Evolutionary conservation across 2,888 invertebrate genomes (phyloP), one percentile per base, ranked within the genome.

Genomic region (Plutella xylostella): DNA sequence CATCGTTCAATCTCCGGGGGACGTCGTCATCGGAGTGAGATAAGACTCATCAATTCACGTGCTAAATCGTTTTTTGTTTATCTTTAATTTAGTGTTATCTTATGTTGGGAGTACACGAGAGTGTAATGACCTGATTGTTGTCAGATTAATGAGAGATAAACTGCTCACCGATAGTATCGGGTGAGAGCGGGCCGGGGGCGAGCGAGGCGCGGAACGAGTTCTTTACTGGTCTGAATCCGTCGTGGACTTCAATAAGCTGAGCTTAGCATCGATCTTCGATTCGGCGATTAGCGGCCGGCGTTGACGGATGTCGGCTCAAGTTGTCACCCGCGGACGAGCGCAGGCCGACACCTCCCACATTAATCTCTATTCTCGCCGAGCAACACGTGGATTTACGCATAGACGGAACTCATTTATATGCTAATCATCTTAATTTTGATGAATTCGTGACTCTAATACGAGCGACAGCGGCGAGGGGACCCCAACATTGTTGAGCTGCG

Each of bases 271-370:
- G 79, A 79, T 80, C 77, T 82, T 75, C 72, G 75, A 82, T 80
- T 71, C 67, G 65, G 65, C 66, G 80, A 79, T 80, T 80, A 79
- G 68, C 68, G 61, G 60, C 61, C 68, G 70, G 74, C 80, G 83
- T 73, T 83, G 83, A 83, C 82, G 83, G 82, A 83, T 77, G 82
- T 77, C 82, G 66, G 78, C 78, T 83, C 80, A 80, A 68, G 67
- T 72, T 77, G 80, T 79, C 80, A 76, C 72, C 66, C 49, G 37
- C 37, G 40, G 44, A 19, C 64, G 64, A 61, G 61, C 66, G 58
- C 66, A 58, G 59, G 63, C 64, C 65, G 70, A 72, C 75, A 77
- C 76, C 77, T 69, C 72, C 75, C 69, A 69, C 68, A 72, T 75
- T 83, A 83, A 82, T 82, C 82, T 79, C 71, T 73, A 72, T 75